Evolutionary conservation across 2,797 vertebrate species (phyloP).

Genomic region (Chromis chromis): DNA sequence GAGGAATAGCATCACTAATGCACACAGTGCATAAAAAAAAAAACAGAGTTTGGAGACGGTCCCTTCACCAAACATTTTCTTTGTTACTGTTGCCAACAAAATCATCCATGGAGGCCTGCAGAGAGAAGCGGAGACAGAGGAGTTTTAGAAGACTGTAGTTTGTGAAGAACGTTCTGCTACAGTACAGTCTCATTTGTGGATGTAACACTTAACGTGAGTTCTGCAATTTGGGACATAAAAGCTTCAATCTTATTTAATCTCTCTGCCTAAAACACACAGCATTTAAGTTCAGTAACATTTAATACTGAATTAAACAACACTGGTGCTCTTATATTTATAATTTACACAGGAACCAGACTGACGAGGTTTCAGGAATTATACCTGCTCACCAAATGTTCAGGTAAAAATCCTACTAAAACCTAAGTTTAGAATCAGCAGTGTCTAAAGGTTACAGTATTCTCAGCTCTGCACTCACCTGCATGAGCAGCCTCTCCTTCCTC

Average conservation of each 20-base stretch:
- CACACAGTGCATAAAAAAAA: conserved; percentile 68
- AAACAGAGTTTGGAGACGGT: not conserved
- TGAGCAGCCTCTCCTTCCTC: conserved; percentile 82
- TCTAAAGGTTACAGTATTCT: not conserved
- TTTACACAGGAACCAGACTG: not conserved
- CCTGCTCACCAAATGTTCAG: not conserved
- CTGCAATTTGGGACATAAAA: not conserved
- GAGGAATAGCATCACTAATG: conserved; percentile 20
- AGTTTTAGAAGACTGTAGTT: not conserved
- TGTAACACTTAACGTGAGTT: not conserved
- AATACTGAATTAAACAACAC: not conserved
- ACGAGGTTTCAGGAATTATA: too few species aligned
- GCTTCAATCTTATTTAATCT: not conserved
- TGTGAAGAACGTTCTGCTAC: not conserved
- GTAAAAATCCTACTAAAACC: not conserved
- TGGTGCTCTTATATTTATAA: not conserved
- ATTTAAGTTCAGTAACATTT: not conserved
- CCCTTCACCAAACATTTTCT: conserved; percentile 68
- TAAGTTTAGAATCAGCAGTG: not conserved
- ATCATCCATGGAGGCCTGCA: conserved; percentile 82
- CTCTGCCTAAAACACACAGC: not conserved
- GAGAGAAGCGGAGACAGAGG: conserved; percentile 15
- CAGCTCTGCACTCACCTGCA: conserved; percentile 79
- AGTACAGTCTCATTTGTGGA: too few species aligned
- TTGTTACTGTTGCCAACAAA: conserved; percentile 76